phyloP scores from a whole-genome alignment of 2,113 vertebrate species.

The Hipposideros armiger region DNA sequence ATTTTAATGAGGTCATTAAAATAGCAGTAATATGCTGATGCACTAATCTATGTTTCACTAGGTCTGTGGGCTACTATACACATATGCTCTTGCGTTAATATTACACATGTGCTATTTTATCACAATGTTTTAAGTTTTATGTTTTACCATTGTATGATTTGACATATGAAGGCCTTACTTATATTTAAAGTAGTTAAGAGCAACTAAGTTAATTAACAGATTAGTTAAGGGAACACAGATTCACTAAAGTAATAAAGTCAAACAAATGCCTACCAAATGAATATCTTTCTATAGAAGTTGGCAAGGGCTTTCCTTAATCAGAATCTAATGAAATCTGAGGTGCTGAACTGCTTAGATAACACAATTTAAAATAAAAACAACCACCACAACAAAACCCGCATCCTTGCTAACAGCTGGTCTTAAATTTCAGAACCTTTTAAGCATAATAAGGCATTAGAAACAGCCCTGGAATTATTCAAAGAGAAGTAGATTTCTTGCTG shows the following conservation, averaged over 20 bases:
- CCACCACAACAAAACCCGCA: neutral
- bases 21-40: neutral
- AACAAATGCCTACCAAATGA: constrained; percentile 54
- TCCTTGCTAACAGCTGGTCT: neutral
- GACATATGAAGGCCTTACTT: neutral
- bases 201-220: constrained; percentile 62
- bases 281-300: constrained; percentile 20
- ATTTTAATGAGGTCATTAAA: neutral
- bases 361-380: constrained; percentile 47
- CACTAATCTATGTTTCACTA: neutral
- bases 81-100: neutral
- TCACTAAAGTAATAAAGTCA: constrained; percentile 62
- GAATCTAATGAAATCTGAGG: constrained; percentile 49
- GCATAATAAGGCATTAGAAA: neutral
- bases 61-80: neutral
- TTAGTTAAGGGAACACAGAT: constrained; percentile 8
- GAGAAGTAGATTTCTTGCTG: neutral
- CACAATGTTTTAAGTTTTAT: neutral
- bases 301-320: constrained; percentile 51
- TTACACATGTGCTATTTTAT: neutral
- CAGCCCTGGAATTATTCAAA: neutral
- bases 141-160: neutral
- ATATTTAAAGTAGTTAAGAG: constrained; percentile 48
- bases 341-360: neutral
- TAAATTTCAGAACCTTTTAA: constrained; percentile 9